Conservation (phyloP, 2,113 vertebrate species). For the cattle (Bos taurus) region DNA sequence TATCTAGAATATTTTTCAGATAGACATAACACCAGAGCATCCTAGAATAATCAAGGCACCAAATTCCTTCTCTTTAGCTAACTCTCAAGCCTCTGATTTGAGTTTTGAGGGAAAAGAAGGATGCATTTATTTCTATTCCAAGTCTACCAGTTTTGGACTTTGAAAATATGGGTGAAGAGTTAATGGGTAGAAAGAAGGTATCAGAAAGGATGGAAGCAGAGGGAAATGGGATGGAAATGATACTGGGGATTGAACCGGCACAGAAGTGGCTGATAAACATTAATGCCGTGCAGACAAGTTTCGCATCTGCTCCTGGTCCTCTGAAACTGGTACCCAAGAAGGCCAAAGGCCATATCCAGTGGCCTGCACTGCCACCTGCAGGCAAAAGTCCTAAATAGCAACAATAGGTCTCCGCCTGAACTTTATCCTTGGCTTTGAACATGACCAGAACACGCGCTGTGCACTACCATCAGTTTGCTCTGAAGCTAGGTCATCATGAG, state of each 20-base stretch:
- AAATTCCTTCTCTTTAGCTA: background rate
- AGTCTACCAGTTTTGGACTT: background rate
- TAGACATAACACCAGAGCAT: background rate
- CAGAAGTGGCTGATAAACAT: background rate
- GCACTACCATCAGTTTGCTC: accelerated
- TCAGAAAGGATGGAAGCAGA: background rate
- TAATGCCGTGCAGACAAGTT: background rate
- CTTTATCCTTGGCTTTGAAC: background rate
- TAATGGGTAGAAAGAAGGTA: background rate
- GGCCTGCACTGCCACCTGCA: slow-evolving; percentile 63
- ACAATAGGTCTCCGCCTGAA: accelerated
- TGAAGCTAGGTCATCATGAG: no score
- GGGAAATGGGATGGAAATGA: background rate
- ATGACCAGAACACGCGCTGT: background rate
- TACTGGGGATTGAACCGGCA: background rate
- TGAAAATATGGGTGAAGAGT: background rate
- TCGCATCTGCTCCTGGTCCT: accelerated
- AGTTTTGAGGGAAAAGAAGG: background rate
- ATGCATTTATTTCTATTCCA: background rate
- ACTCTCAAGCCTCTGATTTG: background rate
- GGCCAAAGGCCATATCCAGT: background rate
- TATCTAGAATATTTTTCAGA: background rate
- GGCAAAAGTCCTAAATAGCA: background rate
- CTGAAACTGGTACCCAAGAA: background rate
- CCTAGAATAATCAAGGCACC: background rate